phyloP scores from a whole-genome alignment of 1,140 invertebrate genomes.

The Ridgeia piscesae region DNA sequence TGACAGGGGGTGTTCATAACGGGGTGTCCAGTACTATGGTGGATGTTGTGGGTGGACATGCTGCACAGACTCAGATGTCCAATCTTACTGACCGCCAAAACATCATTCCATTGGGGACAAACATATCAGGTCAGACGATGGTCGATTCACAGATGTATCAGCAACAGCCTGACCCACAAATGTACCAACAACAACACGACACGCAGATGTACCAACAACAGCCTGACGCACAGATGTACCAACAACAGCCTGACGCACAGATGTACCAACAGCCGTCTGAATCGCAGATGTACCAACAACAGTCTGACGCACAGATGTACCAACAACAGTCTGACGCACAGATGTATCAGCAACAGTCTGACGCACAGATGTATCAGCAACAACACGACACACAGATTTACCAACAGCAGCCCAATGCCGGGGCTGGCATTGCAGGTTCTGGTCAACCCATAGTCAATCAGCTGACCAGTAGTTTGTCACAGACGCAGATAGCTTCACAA shows the following conservation, averaged over 20 bases:
- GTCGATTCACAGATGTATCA: not conserved
- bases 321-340: not conserved
- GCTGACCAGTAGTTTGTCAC: not conserved
- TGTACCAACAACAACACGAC: not conserved
- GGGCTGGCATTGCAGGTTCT: not conserved
- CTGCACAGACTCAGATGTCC: not conserved
- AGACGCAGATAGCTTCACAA: not conserved
- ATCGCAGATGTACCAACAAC: not conserved
- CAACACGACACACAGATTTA: not conserved
- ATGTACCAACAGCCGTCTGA: not conserved
- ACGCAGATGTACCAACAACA: not conserved
- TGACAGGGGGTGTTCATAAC: not conserved
- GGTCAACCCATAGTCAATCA: not conserved
- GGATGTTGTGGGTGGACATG: not conserved
- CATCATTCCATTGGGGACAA: not conserved
- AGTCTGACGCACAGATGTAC: not conserved
- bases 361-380: not conserved
- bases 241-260: not conserved
- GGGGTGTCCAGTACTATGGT: not conserved
- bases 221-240: not conserved
- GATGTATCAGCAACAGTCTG: not conserved
- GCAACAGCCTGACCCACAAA: not conserved
- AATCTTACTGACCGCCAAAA: not conserved
- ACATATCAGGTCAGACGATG: not conserved
- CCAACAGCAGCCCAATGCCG: not conserved